A percentile compares a stretch with the other conserved stretches of the same genome.
Conservation (phyloP, 2,888 invertebrate species). For the Brenthis ino region DNA sequence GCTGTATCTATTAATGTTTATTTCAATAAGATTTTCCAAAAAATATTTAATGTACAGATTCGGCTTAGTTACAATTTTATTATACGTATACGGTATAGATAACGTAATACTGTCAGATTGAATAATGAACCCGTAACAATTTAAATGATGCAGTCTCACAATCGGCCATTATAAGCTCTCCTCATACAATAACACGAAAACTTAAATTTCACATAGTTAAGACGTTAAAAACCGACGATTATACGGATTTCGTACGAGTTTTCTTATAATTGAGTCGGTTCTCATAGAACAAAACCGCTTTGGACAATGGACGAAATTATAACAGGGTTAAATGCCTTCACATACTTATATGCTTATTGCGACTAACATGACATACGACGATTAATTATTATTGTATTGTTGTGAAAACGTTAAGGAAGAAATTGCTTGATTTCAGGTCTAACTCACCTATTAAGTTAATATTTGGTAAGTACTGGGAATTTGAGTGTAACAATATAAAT, state of each 20-base stretch:
- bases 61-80: no score
- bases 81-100: no score
- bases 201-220: constrained; percentile 79
- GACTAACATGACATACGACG: constrained; percentile 72
- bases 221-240: constrained; percentile 77
- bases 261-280: constrained; percentile 77
- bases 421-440: constrained; percentile 32
- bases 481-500: constrained; percentile 28
- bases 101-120: constrained; percentile 2
- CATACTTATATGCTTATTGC: constrained; percentile 77
- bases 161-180: constrained; percentile 57
- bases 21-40: no score
- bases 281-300: constrained; percentile 77
- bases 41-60: no score
- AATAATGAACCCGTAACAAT: constrained; percentile 33
- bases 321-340: constrained; percentile 76
- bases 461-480: constrained; percentile 45
- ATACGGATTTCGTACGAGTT: constrained; percentile 74
- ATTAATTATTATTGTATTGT: constrained; percentile 68
- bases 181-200: constrained; percentile 72
- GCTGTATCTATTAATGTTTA: no score
- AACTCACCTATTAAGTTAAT: constrained; percentile 26
- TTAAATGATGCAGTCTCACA: constrained; percentile 48
- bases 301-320: constrained; percentile 80
- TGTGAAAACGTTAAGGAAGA: constrained; percentile 42